These are phyloP conservation scores for Gopherus evgoodei DNA, from an alignment of 2,113 vertebrate genomes.

Conservation along the genomic window DNA sequence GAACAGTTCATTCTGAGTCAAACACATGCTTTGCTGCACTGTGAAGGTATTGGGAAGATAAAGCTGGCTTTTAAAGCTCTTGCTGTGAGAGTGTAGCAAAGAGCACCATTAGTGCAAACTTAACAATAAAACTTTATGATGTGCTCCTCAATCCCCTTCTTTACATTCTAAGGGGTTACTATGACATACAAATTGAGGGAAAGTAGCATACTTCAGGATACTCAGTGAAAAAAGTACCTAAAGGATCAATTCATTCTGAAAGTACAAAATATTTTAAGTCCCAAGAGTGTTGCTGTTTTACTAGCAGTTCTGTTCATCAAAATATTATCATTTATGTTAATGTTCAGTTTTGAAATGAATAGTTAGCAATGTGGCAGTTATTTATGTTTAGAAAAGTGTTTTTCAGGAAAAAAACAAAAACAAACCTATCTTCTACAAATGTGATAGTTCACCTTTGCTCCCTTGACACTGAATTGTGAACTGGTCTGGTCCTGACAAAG, in stretches of 20 bases:
- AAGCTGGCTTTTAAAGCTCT: constrained; percentile 38
- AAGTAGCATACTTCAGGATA: background rate
- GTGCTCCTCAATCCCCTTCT: background rate
- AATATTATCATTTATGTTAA: background rate
- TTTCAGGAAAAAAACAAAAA: background rate
- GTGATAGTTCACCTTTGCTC: background rate
- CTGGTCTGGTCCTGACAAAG: background rate
- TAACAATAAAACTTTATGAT: background rate
- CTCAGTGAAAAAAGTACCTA: background rate
- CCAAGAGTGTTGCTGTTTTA: background rate
- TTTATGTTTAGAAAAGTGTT: background rate
- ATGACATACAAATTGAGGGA: background rate
- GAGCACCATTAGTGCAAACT: background rate
- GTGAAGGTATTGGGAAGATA: constrained; percentile 6
- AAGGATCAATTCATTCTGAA: background rate
- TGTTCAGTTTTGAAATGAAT: background rate
- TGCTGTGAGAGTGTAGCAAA: background rate
- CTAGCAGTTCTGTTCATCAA: background rate
- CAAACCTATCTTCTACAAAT: background rate
- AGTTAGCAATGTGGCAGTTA: background rate
- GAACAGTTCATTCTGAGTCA: background rate
- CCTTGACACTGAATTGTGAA: background rate
- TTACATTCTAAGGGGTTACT: background rate
- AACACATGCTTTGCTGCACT: background rate
- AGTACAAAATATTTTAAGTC: background rate